These are phyloP conservation scores for Lanistes nyassanus DNA, from an alignment of 1,140 invertebrate species.

Conservation along the genomic window DNA sequence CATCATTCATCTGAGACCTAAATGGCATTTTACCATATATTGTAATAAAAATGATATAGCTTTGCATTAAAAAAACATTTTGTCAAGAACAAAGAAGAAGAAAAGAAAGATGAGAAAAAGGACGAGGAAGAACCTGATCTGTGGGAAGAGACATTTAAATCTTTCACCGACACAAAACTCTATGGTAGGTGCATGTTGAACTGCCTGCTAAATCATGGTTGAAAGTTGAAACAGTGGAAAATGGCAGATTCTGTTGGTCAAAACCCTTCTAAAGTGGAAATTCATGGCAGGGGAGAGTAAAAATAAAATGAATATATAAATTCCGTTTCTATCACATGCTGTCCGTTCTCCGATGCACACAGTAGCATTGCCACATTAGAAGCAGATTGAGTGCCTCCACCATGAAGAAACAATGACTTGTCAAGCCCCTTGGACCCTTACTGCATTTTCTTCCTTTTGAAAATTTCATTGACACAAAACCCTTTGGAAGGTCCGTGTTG, in stretches of 20 bases:
- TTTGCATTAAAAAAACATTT: neutral
- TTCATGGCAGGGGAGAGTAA: slow-evolving; percentile 42
- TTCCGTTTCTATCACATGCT: no score
- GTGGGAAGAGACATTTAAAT: slow-evolving; percentile 98
- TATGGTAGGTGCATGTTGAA: slow-evolving; percentile 71
- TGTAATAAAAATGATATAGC: slow-evolving; percentile 24
- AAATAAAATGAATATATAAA: slow-evolving; percentile 50
- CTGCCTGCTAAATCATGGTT: neutral
- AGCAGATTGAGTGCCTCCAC: no score
- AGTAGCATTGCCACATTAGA: no score
- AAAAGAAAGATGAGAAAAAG: slow-evolving; percentile 53
- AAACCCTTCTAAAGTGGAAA: slow-evolving; percentile 24
- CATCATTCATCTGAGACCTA: no score
- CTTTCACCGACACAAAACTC: slow-evolving; percentile 92
- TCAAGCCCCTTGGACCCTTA: slow-evolving; percentile 87
- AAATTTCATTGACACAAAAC: no score
- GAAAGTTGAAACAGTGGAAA: neutral
- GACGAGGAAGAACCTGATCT: slow-evolving; percentile 80
- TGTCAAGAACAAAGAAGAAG: slow-evolving; percentile 45
- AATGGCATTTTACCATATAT: no score
- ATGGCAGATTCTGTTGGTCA: neutral
- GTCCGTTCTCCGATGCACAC: neutral
- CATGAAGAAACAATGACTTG: no score
- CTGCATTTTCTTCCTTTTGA: slow-evolving; percentile 84
- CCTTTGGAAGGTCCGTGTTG: no score